Evolutionary conservation across 1,140 invertebrate species (phyloP), one percentile per base, ranked within the genome.

Genomic region (Achroia grisella): DNA sequence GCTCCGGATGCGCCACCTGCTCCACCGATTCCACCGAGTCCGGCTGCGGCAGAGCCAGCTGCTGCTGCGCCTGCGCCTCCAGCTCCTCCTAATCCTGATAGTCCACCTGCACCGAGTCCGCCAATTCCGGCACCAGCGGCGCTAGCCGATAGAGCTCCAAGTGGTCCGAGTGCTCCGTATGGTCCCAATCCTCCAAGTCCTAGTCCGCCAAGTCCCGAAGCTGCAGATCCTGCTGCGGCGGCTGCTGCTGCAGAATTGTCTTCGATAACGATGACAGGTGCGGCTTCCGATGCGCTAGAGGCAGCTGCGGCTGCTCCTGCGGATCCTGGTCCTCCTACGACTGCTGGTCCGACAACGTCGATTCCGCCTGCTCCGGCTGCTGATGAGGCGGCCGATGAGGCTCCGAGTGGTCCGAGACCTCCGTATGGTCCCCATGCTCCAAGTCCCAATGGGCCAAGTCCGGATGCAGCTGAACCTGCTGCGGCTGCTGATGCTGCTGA

Each of bases 371-470:
- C 6, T 41, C 6, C 27, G 36, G 29, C 31, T 10, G 8, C 31
- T 33, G 31, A 33, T 33, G 31, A n/a, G 31, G n/a, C 6, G 6
- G 17, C 17, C 17, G 17, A 23, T 4, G 31, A 33, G n/a, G n/a
- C 17, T 44, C 41, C 48, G 12, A 28, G 2, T 49, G 39, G 29
- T 43, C 47, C 40, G 10, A 9, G 8, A 23, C 14, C 14, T 15
- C 46, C 46, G 2, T 30, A 1, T 17, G 29, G 30, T 39, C 44
- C 44, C 0, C 2, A 11, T 33, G 31, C 31, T n/a, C 17, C 17
- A 23, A 23, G 17, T 23, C 17, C 17, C 2, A 23, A 6, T 2
- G 35, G 36, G 0, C 9, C 12, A 10, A 12, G 10, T 33, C 17
- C 17, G 6, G 17, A 23, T 23, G 17, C 17, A 13, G 1, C 30